phyloP scores from a whole-genome alignment of 2,113 vertebrate species.

The Petromus typicus region DNA sequence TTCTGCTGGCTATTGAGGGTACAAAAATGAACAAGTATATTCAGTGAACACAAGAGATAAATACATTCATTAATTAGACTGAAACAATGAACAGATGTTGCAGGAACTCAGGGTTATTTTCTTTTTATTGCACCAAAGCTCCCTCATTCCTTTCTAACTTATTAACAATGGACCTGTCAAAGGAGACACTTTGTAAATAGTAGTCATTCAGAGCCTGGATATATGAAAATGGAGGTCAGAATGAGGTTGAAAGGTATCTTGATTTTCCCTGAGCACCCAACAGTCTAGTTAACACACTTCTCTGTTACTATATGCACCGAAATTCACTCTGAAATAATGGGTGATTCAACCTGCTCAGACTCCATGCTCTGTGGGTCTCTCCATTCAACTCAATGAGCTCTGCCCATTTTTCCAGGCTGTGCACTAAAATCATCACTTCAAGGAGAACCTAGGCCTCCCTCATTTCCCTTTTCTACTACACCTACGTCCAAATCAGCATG shows the following conservation, averaged over 20 bases:
- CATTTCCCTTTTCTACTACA: background rate
- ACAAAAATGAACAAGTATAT: background rate
- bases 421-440: background rate
- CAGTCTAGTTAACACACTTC: background rate
- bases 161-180: background rate
- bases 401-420: background rate
- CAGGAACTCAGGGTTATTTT: background rate
- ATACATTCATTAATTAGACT: background rate
- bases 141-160: background rate
- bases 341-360: background rate
- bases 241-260: background rate
- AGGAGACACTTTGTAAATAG: background rate
- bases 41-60: background rate
- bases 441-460: background rate
- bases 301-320: background rate
- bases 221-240: conserved; percentile 7
- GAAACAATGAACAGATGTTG: conserved; percentile 25
- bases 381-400: background rate
- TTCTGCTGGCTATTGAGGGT: background rate
- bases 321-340: background rate
- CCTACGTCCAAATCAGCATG: background rate
- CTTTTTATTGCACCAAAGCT: background rate
- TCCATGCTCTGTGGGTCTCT: background rate
- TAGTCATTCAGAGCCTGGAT: background rate
- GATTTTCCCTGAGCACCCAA: background rate